Conservation (phyloP, 2,888 invertebrate genomes). For the Girardia tigrina region DNA sequence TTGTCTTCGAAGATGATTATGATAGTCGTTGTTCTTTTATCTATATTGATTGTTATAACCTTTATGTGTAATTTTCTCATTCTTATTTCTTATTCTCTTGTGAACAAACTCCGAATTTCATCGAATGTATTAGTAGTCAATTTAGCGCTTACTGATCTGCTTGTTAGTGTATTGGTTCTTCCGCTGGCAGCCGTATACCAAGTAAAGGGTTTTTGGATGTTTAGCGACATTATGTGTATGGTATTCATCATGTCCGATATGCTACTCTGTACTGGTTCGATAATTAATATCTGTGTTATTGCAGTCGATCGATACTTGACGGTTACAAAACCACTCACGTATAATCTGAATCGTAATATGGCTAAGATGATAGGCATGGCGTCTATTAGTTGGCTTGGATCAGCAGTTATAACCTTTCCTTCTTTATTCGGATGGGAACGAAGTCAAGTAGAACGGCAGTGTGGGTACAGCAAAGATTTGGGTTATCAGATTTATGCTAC, state of each 20-base stretch:
- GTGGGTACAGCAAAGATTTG: slow-evolving; percentile 63
- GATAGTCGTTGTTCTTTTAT: slow-evolving; percentile 41
- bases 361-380: slow-evolving; percentile 69
- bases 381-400: slow-evolving; percentile 76
- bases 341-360: slow-evolving; percentile 83
- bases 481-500: slow-evolving; percentile 88
- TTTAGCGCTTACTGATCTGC: slow-evolving; percentile 53
- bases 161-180: slow-evolving; percentile 54
- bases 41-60: slow-evolving; percentile 50
- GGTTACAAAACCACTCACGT: slow-evolving; percentile 70
- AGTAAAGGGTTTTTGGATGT: slow-evolving; percentile 45
- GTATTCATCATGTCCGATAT: slow-evolving; percentile 54
- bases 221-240: slow-evolving; percentile 50
- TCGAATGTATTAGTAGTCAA: slow-evolving; percentile 51
- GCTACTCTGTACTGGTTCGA: slow-evolving; percentile 54
- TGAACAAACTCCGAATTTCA: slow-evolving; percentile 51
- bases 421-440: slow-evolving; percentile 55
- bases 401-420: slow-evolving; percentile 79
- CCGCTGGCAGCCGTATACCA: slow-evolving; percentile 52
- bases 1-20: slow-evolving; percentile 38
- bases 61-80: slow-evolving; percentile 54
- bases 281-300: slow-evolving; percentile 54
- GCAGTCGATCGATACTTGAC: slow-evolving; percentile 53
- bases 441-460: slow-evolving; percentile 55
- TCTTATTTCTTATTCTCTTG: slow-evolving; percentile 53